Evolutionary conservation across 2,113 vertebrate genomes (phyloP).

Genomic region (Lasiurus borealis): DNA sequence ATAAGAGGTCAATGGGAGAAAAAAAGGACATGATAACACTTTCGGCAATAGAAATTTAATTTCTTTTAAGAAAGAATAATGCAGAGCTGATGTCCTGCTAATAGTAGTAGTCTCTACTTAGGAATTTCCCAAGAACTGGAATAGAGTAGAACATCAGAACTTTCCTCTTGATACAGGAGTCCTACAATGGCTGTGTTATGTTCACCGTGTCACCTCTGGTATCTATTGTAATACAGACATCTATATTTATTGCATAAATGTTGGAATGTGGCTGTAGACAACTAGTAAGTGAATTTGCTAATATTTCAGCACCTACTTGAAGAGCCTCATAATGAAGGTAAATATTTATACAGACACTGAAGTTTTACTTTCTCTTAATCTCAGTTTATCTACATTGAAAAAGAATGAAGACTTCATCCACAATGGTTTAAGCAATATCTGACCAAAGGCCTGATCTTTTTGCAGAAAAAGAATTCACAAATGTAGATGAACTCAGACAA

Average conservation of each 20-base stretch:
- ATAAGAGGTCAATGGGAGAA: too few species aligned
- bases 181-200: not conserved
- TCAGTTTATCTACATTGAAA: not conserved
- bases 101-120: not conserved
- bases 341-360: not conserved
- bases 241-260: not conserved
- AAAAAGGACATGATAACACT: too few species aligned
- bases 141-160: not conserved
- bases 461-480: constrained; percentile 14
- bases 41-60: too few species aligned
- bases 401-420: not conserved
- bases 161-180: not conserved
- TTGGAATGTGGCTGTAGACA: not conserved
- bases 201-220: not conserved
- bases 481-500: not conserved
- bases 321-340: not conserved
- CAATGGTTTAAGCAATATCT: constrained; percentile 4
- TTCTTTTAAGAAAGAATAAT: not conserved
- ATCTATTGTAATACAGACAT: not conserved
- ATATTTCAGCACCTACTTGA: not conserved
- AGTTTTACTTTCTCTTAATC: not conserved
- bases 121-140: not conserved
- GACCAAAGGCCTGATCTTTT: constrained; percentile 9
- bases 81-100: not conserved
- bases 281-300: not conserved